Percentiles rank a stretch among this genome's conserved stretches.
Evolutionary conservation across 2,113 vertebrate genomes (phyloP).

Genomic region (Labrus mixtus): DNA sequence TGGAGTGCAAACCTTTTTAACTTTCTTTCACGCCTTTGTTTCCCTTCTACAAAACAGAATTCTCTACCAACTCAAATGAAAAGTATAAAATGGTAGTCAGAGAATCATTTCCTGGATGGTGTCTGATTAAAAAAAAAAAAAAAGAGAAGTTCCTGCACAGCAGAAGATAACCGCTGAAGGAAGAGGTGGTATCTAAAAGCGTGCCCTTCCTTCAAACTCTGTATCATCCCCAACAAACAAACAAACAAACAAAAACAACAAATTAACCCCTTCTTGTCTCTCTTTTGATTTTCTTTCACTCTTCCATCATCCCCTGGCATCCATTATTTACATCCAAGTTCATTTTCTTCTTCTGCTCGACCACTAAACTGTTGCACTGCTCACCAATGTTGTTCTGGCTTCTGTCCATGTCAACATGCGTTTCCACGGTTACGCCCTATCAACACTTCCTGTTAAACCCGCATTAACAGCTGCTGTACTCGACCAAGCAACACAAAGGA

Average conservation of each 20-base stretch:
- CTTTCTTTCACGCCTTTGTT: background rate
- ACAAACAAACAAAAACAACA: constrained; percentile 16
- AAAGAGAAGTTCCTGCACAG: constrained; percentile 81
- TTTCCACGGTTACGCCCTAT: constrained; percentile 52
- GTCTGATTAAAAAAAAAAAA: constrained; percentile 47
- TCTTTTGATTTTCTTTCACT: background rate
- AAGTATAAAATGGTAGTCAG: constrained; percentile 42
- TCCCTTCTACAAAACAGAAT: constrained; percentile 36
- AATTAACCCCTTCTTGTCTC: background rate
- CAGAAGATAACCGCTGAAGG: constrained; percentile 80
- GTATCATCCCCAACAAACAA: constrained; percentile 7
- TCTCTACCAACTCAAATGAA: constrained; percentile 21
- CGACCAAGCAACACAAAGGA: background rate
- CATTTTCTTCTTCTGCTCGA: background rate
- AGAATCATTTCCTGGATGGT: constrained; percentile 46
- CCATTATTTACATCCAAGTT: background rate
- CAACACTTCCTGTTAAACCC: constrained; percentile 68
- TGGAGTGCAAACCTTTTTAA: constrained; percentile 68
- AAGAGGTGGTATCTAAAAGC: constrained; percentile 28
- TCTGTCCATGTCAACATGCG: constrained; percentile 57
- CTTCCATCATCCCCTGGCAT: background rate
- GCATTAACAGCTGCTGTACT: constrained; percentile 47
- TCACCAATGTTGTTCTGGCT: constrained; percentile 47
- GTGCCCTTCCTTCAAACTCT: constrained; percentile 44
- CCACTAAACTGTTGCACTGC: background rate